phyloP scores from a whole-genome alignment of 2,888 invertebrate species.

The Tetragonisca angustula region DNA sequence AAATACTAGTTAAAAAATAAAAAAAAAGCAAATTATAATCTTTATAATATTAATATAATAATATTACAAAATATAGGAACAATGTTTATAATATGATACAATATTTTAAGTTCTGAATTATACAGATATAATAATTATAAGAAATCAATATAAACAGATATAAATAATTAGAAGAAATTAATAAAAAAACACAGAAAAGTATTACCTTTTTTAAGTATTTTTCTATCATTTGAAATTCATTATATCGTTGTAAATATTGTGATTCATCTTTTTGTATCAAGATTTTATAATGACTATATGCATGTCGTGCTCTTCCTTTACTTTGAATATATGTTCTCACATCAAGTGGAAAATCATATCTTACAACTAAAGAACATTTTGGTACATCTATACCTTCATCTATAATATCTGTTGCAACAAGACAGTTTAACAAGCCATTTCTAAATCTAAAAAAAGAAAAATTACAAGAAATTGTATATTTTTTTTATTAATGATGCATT shows the following conservation, averaged over 20 bases:
- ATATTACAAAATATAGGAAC: too few species aligned
- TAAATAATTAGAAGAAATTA: too few species aligned
- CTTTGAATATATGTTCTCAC: slow-evolving; percentile 95
- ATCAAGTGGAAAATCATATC: slow-evolving; percentile 89
- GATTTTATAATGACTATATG: slow-evolving; percentile 87
- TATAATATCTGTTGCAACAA: slow-evolving; percentile 91
- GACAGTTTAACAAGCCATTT: slow-evolving; percentile 87
- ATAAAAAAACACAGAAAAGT: neutral
- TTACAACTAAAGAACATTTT: slow-evolving; percentile 91
- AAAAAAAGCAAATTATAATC: slow-evolving; percentile 27
- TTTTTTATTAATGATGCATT: neutral
- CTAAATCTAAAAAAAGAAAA: slow-evolving; percentile 84
- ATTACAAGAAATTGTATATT: neutral
- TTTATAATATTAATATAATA: too few species aligned
- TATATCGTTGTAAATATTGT: slow-evolving; percentile 82
- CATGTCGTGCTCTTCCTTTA: slow-evolving; percentile 93
- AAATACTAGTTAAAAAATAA: slow-evolving; percentile 84
- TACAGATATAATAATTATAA: too few species aligned
- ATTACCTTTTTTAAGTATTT: slow-evolving; percentile 26
- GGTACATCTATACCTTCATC: slow-evolving; percentile 96
- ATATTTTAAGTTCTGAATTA: too few species aligned
- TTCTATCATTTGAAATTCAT: slow-evolving; percentile 37
- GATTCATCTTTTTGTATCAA: slow-evolving; percentile 83
- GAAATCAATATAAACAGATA: too few species aligned
- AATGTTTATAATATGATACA: too few species aligned